Conservation (phyloP, 2,888 invertebrate genomes). For the Emmelina monodactyla region DNA sequence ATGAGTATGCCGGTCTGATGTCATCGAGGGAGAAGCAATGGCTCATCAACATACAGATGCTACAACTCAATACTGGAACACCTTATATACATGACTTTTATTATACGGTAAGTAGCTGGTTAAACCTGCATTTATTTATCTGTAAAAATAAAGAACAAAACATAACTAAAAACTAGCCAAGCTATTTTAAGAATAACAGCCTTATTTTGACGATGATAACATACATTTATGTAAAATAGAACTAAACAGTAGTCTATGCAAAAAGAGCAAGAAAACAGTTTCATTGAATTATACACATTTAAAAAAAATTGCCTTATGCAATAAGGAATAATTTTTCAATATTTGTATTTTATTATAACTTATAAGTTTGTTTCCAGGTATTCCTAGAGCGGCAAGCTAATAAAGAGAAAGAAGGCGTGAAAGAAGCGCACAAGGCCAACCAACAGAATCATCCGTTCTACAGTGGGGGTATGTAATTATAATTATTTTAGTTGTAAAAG, state of each 20-base stretch:
- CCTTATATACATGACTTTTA: slow-evolving; percentile 98
- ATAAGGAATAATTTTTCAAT: too few relatives aligned
- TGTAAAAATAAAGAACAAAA: too few relatives aligned
- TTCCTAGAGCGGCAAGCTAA: slow-evolving; percentile 71
- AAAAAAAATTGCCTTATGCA: too few relatives aligned
- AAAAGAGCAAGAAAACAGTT: too few relatives aligned
- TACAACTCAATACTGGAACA: slow-evolving; percentile 93
- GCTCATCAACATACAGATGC: slow-evolving; percentile 93
- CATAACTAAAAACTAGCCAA: too few relatives aligned
- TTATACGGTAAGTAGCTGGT: slow-evolving; percentile 83
- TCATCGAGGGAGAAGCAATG: slow-evolving; percentile 93
- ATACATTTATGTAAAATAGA: too few relatives aligned
- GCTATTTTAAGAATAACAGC: too few relatives aligned
- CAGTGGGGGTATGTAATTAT: slow-evolving; percentile 45
- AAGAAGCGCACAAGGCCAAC: slow-evolving; percentile 70
- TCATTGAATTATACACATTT: too few relatives aligned
- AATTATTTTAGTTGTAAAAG: slow-evolving; percentile 22
- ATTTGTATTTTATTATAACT: too few relatives aligned
- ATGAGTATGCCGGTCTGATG: slow-evolving; percentile 94
- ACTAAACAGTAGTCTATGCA: too few relatives aligned
- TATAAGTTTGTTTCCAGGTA: slow-evolving; percentile 59
- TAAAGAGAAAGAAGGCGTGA: slow-evolving; percentile 65
- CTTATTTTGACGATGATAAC: too few relatives aligned
- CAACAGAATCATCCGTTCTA: slow-evolving; percentile 70
- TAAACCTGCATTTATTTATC: too few relatives aligned